These are phyloP conservation scores for Edolisoma coerulescens DNA, from an alignment of 2,113 vertebrate genomes.

Conservation along the genomic window DNA sequence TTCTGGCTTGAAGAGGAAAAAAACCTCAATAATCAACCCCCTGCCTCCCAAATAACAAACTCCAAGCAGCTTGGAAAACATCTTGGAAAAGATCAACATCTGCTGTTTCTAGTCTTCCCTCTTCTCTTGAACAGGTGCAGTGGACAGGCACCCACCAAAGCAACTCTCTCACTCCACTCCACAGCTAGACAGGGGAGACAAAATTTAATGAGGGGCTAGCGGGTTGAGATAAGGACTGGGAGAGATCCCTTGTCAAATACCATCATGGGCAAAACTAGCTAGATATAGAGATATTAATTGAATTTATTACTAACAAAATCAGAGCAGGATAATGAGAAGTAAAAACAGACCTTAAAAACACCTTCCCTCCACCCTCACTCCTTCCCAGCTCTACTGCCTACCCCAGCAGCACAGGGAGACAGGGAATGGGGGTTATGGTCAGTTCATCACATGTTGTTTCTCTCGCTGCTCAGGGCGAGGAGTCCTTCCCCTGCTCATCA, in stretches of 20 bases:
- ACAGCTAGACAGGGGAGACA: neutral
- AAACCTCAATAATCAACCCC: neutral
- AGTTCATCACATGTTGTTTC: neutral
- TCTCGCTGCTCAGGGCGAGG: accelerated
- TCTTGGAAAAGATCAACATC: neutral
- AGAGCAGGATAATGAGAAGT: neutral
- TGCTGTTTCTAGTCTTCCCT: neutral
- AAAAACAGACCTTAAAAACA: neutral
- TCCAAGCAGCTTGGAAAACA: neutral
- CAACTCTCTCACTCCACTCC: accelerated
- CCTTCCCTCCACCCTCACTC: accelerated
- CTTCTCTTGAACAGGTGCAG: neutral
- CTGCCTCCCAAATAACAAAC: neutral
- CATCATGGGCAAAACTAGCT: neutral
- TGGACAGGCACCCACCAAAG: neutral
- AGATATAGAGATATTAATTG: neutral
- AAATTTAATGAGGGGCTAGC: accelerated
- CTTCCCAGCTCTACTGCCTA: accelerated
- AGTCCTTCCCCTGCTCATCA: no score
- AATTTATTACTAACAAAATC: neutral
- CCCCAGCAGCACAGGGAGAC: accelerated
- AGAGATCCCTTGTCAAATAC: neutral
- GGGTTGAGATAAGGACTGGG: neutral
- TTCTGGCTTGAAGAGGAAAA: neutral
- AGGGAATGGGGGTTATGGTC: neutral